Conservation (phyloP, 2,888 invertebrate genomes). For the Tipula vernalis region DNA sequence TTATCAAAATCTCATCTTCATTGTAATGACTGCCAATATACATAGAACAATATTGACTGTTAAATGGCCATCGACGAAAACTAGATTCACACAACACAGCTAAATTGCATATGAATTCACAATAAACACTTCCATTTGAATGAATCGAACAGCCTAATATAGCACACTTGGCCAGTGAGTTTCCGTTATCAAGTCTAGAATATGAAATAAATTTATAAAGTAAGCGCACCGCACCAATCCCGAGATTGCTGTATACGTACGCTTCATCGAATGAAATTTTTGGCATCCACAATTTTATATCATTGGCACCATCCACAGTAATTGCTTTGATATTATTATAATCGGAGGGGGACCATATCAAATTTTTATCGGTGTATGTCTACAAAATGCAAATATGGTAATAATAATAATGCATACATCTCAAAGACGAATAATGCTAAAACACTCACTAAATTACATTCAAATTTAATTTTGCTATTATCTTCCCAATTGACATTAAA, state of each 20-base stretch:
- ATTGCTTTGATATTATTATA: constrained; percentile 49
- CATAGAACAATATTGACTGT: constrained; percentile 49
- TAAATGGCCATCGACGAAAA: constrained; percentile 51
- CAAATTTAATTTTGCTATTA: background rate
- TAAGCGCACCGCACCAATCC: no score
- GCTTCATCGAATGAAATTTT: constrained; percentile 58
- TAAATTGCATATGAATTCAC: constrained; percentile 44
- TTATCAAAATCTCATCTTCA: background rate
- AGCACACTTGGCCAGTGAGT: background rate
- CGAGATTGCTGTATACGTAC: background rate
- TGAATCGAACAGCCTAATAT: constrained; percentile 38
- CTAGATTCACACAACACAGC: constrained; percentile 46
- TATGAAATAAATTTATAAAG: background rate
- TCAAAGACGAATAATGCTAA: background rate
- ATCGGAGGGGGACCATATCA: constrained; percentile 56
- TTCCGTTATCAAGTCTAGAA: background rate
- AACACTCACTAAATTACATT: background rate
- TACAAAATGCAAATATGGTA: background rate
- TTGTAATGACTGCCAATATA: background rate
- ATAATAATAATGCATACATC: no score
- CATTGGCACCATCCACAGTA: constrained; percentile 42
- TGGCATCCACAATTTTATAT: constrained; percentile 59
- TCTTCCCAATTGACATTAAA: background rate
- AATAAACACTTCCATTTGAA: constrained; percentile 44
- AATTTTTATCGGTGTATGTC: constrained; percentile 52